A percentile compares a stretch with the other conserved stretches of the same genome.
phyloP scores from a whole-genome alignment of 1,140 invertebrate species.

The Piezodorus guildinii region DNA sequence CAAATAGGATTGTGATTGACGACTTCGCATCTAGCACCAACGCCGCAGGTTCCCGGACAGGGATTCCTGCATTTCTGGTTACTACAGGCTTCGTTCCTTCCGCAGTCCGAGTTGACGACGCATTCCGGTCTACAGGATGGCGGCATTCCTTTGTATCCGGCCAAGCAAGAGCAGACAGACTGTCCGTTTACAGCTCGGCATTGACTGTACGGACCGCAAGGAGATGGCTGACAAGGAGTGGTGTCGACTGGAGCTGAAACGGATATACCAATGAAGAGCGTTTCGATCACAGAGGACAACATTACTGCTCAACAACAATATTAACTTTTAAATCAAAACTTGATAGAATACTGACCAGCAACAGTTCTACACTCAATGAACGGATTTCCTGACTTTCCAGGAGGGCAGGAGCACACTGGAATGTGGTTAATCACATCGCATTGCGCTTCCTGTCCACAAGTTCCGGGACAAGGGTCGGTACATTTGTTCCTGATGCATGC shows the following conservation, averaged over 20 bases:
- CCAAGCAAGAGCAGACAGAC: slow-evolving; percentile 43
- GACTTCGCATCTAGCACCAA: slow-evolving; percentile 49
- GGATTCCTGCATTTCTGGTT: slow-evolving; percentile 44
- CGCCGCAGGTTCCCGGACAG: slow-evolving; percentile 43
- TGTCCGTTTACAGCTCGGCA: slow-evolving; percentile 45
- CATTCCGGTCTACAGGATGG: slow-evolving; percentile 43
- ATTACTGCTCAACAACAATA: not conserved
- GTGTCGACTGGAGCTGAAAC: slow-evolving; percentile 17
- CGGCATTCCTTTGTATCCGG: slow-evolving; percentile 36
- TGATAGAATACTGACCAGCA: slow-evolving; percentile 33
- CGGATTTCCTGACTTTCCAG: slow-evolving; percentile 39
- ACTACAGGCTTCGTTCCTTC: slow-evolving; percentile 40
- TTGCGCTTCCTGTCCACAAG: slow-evolving; percentile 54
- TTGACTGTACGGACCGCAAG: slow-evolving; percentile 48
- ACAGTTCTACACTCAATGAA: slow-evolving; percentile 31
- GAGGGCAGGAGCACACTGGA: slow-evolving; percentile 39
- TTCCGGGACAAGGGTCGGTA: slow-evolving; percentile 57
- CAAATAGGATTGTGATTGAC: slow-evolving; percentile 53
- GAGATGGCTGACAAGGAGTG: slow-evolving; percentile 37
- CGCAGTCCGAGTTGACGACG: slow-evolving; percentile 41
- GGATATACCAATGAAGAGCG: not conserved
- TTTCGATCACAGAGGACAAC: not conserved
- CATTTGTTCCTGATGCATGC: slow-evolving; percentile 65
- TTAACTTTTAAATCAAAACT: slow-evolving; percentile 46
- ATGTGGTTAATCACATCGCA: slow-evolving; percentile 49